Base-by-base conservation (phyloP, 2,797 vertebrate genomes). In the Enteromius viviparus region DNA sequence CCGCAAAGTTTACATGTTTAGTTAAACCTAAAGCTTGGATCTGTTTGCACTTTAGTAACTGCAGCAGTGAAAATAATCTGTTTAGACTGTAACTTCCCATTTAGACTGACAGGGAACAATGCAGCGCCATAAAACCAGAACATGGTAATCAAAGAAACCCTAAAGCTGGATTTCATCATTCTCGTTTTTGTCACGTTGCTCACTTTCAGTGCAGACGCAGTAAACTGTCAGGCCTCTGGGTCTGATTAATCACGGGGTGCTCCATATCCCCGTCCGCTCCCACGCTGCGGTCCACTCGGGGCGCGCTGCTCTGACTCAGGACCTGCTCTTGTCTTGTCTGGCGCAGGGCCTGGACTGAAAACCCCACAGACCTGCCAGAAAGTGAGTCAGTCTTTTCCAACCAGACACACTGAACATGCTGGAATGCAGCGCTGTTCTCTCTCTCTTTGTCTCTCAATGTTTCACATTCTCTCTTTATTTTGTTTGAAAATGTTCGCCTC, bases 351-450 rank as follows among this genome's bases (percentile, higher is more conserved):
- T 21, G 62, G 47, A 58, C 83, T 75, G 68, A 88, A 86, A 86
- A 84, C 76, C 83, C 77, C 81, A 81, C 55, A 65, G 80, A 85
- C 69, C 83, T 86, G 83, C 85, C 83, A 88, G 47, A 88, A 64
- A 78, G 42, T 86, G 85, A 88, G 80, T 86, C 87, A 88, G 83
- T 58, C 23, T 70, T 81, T 88, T 83, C 85, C 76, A 85, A 53
- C 77, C 83, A 85, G 80, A 85, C 77, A 81, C 66, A 83, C 83
- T 29, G 51, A 83, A 83, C 80, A 83, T 75, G 45, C 3, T 64
- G 80, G 72, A 88, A 88, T 85, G 72, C 66, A 32, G 51, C 4
- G 0, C 68, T 47, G 69, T 64, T 82, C 80, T 68, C 17, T 14
- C 2, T 55, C 51, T 60, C 51, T 70, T 15, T n/a, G 3, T 8